Evolutionary conservation across 2,113 vertebrate genomes (phyloP).

Genomic region (Lepus europaeus): DNA sequence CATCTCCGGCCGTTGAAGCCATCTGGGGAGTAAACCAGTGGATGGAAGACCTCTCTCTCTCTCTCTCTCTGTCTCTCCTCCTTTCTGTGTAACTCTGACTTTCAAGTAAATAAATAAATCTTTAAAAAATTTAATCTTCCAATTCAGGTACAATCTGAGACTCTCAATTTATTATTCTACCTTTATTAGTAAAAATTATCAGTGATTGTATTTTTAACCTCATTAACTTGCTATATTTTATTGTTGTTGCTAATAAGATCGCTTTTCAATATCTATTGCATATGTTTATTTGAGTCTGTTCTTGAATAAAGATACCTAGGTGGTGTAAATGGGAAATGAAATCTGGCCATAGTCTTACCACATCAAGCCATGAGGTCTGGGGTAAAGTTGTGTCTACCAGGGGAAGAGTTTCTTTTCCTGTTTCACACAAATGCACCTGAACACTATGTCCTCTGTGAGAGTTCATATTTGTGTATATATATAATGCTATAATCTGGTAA

Average conservation of each 20-base stretch:
- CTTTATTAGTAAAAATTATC: neutral
- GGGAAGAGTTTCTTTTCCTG: neutral
- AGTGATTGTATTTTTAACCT: no score
- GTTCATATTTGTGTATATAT: neutral
- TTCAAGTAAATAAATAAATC: neutral
- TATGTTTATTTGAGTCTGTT: neutral
- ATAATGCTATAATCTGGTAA: neutral
- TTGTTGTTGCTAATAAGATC: neutral
- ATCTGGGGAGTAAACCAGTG: no score
- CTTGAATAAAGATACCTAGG: neutral
- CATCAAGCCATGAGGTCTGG: neutral
- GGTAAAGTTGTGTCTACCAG: neutral
- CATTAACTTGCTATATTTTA: neutral
- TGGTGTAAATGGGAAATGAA: neutral
- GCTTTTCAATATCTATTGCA: neutral
- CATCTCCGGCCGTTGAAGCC: no score
- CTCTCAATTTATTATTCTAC: neutral
- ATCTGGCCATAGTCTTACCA: neutral
- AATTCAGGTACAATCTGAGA: constrained; percentile 6
- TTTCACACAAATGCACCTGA: neutral
- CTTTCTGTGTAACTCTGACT: no score
- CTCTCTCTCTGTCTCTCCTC: no score
- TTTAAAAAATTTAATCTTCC: neutral
- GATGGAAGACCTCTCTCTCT: no score
- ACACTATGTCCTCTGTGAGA: neutral